Evolutionary conservation across 2,113 vertebrate species (phyloP).

Genomic region (Nematolebias whitei): DNA sequence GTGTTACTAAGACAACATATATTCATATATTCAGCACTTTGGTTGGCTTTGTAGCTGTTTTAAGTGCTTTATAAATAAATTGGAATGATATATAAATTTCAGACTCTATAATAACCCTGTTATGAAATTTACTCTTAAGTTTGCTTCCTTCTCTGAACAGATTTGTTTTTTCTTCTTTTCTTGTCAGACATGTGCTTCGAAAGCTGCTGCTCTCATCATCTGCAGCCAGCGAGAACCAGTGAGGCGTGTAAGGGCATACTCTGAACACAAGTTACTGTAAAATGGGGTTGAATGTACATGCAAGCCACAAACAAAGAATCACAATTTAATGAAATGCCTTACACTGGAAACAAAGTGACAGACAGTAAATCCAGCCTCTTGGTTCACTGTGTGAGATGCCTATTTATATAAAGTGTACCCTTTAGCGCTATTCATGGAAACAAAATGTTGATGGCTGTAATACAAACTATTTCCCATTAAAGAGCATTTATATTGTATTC

Average conservation of each 20-base stretch:
- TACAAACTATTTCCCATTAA: too few relatives aligned
- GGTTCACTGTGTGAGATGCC: too few relatives aligned
- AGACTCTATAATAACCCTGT: background rate
- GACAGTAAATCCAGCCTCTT: background rate
- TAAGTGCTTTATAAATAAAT: too few relatives aligned
- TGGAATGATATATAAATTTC: too few relatives aligned
- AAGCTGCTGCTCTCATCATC: background rate
- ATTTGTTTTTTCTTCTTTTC: constrained; percentile 5
- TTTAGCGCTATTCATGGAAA: too few relatives aligned
- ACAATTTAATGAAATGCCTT: background rate
- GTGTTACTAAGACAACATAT: too few relatives aligned
- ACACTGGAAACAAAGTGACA: background rate
- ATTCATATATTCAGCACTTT: too few relatives aligned
- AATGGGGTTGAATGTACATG: background rate
- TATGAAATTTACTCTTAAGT: background rate
- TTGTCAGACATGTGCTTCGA: constrained; percentile 10
- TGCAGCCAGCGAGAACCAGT: constrained; percentile 1
- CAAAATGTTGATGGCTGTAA: too few relatives aligned
- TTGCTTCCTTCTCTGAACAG: background rate
- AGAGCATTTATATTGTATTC: too few relatives aligned
- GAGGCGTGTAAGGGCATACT: constrained; percentile 6
- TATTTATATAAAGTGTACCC: too few relatives aligned
- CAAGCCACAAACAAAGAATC: background rate
- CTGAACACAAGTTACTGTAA: constrained; percentile 2
- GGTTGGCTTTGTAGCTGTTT: too few relatives aligned